Base-by-base conservation (phyloP, 2,888 invertebrate genomes). In the Hypselothyrea guttata region DNA sequence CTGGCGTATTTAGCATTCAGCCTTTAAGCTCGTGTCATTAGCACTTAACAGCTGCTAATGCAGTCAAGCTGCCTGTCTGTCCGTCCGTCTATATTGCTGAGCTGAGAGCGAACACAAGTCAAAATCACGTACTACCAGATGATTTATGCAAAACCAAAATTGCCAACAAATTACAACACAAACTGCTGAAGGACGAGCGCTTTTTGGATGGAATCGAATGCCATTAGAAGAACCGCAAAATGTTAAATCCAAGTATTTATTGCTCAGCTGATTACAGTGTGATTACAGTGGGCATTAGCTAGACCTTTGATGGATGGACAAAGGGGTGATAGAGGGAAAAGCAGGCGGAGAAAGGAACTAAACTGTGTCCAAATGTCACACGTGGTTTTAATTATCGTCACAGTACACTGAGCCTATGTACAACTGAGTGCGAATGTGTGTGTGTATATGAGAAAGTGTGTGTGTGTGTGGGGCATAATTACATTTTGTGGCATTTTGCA, bases 341-440 rank as follows among this genome's bases (percentile, higher is more conserved):
- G n/a, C n/a, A 5, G 34, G 31, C 9, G 18, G 35, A 34, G 8
- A 18, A 11, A 31, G 3, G 18, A 52, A 64, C 82, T 62, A 59
- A 72, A 71, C 73, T 69, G 63, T 69, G 69, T 71, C 67, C 81
- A 61, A 81, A 66, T 75, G 77, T 74, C 72, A 69, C 69, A 77
- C 78, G 78, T 79, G 78, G 78, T 78, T 79, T 79, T 84, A 82
- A 84, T 78, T 84, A 84, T 74, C 54, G 64, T 71, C 65, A 61
- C 75, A 64, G 33, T 34, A 35, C 33, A 38, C 1, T 53, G 15
- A 15, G 33, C 11, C 2, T 28, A 12, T 41, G 3, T 42, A 13
- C 41, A 5, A 37, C 28, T 55, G 33, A 46, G 15, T 48, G 13
- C 31, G 15, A 37, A 34, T 28, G 8, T 41, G 18, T 45, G 7